Conservation (phyloP, 2,797 vertebrate genomes). For the Melanotaenia maccullochi region DNA sequence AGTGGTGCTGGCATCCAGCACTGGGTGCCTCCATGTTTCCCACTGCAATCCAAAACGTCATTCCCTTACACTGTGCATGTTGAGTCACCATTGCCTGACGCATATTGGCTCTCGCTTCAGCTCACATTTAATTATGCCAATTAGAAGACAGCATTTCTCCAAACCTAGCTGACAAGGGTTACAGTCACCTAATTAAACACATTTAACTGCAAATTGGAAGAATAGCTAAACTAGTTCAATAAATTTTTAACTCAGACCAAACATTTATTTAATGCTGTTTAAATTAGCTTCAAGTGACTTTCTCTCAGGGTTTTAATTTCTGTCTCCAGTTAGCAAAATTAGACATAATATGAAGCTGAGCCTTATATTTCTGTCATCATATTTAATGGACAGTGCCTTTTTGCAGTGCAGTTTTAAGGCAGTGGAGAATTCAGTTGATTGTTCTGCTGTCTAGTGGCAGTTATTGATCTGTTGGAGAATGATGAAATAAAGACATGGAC, state of each 20-base stretch:
- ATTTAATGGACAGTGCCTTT: slow-evolving; percentile 27
- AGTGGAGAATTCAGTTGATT: slow-evolving; percentile 52
- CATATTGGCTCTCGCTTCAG: slow-evolving; percentile 36
- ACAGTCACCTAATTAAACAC: slow-evolving; percentile 67
- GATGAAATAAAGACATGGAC: slow-evolving; percentile 61
- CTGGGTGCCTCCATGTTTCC: slow-evolving; percentile 56
- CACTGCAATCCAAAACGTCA: slow-evolving; percentile 46
- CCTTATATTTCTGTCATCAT: slow-evolving; percentile 20
- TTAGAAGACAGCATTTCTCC: slow-evolving; percentile 55
- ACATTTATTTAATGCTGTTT: slow-evolving; percentile 50
- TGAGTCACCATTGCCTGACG: slow-evolving; percentile 54
- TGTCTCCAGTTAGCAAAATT: slow-evolving; percentile 24
- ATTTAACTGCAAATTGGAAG: slow-evolving; percentile 69
- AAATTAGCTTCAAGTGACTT: slow-evolving; percentile 16
- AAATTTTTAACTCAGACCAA: slow-evolving; percentile 50
- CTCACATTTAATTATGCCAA: slow-evolving; percentile 65
- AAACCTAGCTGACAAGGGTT: slow-evolving; percentile 51
- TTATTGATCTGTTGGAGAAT: slow-evolving; percentile 68
- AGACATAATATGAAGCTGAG: slow-evolving; percentile 10
- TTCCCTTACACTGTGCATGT: slow-evolving; percentile 25
- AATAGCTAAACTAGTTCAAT: slow-evolving; percentile 48
- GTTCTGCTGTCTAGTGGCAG: slow-evolving; percentile 48
- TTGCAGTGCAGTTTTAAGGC: slow-evolving; percentile 54
- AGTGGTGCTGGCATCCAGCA: slow-evolving; percentile 66
- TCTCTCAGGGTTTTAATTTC: slow-evolving; percentile 17